Evolutionary conservation across 1,140 invertebrate genomes (phyloP).

Genomic region (Rhyzopertha dominica): DNA sequence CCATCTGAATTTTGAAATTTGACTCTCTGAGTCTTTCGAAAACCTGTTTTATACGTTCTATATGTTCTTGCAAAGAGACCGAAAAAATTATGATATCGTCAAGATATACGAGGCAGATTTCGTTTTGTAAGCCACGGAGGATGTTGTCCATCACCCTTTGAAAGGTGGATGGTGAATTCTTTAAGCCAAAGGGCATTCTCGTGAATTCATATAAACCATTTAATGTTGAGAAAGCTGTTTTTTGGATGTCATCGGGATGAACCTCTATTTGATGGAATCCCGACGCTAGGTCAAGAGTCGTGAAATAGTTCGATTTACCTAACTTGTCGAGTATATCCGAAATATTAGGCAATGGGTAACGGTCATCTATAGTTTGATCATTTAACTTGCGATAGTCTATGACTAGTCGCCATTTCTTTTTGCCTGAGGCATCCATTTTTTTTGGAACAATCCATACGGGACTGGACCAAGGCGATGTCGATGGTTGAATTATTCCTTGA

Average conservation of each 20-base stretch:
- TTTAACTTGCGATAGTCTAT: constrained; percentile 45
- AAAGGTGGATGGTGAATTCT: too few species aligned
- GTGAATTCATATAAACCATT: constrained; percentile 7
- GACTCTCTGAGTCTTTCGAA: constrained; percentile 10
- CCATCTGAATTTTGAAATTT: constrained; percentile 29
- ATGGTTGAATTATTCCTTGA: constrained; percentile 17
- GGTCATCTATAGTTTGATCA: constrained; percentile 43
- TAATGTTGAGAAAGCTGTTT: constrained; percentile 8
- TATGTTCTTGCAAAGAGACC: constrained; percentile 39
- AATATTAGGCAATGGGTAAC: constrained; percentile 51
- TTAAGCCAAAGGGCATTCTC: constrained; percentile 3
- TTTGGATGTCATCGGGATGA: background rate
- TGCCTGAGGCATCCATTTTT: constrained; percentile 9
- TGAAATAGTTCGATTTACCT: constrained; percentile 11
- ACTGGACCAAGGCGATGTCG: constrained; percentile 15
- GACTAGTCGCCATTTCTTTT: constrained; percentile 37
- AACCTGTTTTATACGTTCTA: too few species aligned
- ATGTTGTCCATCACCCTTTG: too few species aligned
- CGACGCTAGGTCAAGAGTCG: constrained; percentile 6
- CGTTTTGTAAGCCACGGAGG: too few species aligned
- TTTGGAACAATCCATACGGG: constrained; percentile 10
- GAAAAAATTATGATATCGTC: constrained; percentile 47
- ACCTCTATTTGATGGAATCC: constrained; percentile 8
- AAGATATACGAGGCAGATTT: constrained; percentile 31
- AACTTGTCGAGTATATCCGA: constrained; percentile 6